A percentile compares a stretch with the other conserved stretches of the same genome.
These are phyloP conservation scores for Istiophorus platypterus DNA, from an alignment of 2,113 vertebrate genomes.

Conservation along the genomic window DNA sequence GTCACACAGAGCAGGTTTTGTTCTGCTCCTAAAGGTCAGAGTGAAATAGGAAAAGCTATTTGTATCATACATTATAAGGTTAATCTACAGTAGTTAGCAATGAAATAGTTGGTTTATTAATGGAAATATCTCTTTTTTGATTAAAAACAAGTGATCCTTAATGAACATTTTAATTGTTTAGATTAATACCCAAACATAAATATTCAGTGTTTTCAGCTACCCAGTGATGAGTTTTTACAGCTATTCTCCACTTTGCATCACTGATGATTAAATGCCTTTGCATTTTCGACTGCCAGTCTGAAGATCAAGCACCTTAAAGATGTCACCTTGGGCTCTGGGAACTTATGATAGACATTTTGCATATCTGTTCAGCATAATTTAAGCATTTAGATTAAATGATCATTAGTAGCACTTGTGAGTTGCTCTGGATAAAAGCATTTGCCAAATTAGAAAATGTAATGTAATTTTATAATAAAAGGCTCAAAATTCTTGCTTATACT, in stretches of 20 bases:
- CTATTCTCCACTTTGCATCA: not conserved
- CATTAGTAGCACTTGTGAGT: too few species aligned
- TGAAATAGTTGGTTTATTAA: conserved; percentile 2
- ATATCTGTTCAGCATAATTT: too few species aligned
- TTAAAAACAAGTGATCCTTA: not conserved
- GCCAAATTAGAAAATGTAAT: too few species aligned
- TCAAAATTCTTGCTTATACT: too few species aligned
- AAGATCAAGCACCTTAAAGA: not conserved
- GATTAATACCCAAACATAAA: not conserved
- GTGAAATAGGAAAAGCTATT: not conserved
- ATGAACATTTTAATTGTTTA: not conserved
- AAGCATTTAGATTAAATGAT: too few species aligned
- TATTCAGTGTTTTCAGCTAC: too few species aligned
- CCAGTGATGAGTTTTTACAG: too few species aligned
- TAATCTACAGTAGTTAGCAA: not conserved
- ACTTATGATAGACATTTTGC: not conserved
- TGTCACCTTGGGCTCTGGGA: not conserved
- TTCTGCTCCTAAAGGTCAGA: conserved; percentile 28
- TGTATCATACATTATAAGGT: not conserved
- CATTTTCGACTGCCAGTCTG: not conserved
- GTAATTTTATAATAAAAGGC: too few species aligned
- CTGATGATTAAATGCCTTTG: not conserved
- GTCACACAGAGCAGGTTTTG: conserved; percentile 62
- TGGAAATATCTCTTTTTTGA: not conserved
- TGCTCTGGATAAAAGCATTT: too few species aligned